Conservation (phyloP, 1,140 invertebrate genomes). For the Plectus sambesii region DNA sequence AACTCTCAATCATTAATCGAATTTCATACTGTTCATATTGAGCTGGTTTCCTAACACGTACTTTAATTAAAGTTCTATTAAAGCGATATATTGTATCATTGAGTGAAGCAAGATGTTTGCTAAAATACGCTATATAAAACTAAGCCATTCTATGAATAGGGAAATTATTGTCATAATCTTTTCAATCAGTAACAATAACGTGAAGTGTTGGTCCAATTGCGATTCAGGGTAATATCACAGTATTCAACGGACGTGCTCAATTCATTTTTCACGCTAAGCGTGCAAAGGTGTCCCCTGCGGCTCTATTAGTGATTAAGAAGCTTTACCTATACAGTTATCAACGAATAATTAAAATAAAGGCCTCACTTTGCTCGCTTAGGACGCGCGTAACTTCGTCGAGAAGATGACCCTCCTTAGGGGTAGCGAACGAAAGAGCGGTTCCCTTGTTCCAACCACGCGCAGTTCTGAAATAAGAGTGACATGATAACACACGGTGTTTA, state of each 20-base stretch:
- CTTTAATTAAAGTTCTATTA: too few species aligned
- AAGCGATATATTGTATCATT: too few species aligned
- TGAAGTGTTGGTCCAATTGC: too few species aligned
- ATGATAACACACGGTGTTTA: too few species aligned
- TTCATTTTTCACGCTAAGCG: too few species aligned
- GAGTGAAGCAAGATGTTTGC: constrained; percentile 1
- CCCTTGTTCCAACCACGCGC: constrained; percentile 84
- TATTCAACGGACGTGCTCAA: too few species aligned
- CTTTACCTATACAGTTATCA: constrained; percentile 51
- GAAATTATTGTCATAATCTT: too few species aligned
- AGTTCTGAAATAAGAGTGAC: constrained; percentile 55
- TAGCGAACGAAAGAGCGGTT: constrained; percentile 83
- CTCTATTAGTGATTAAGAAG: too few species aligned
- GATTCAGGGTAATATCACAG: too few species aligned
- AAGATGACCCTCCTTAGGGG: constrained; percentile 62
- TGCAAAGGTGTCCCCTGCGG: constrained; percentile 14
- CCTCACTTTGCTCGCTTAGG: constrained; percentile 48
- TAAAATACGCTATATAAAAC: constrained; percentile 10
- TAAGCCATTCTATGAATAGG: too few species aligned
- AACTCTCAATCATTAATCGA: too few species aligned
- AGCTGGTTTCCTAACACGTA: constrained; percentile 26
- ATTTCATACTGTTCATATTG: constrained; percentile 24
- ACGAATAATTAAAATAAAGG: constrained; percentile 8
- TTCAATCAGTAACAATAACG: too few species aligned
- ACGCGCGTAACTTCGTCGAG: constrained; percentile 66